Percentiles rank a stretch among this genome's conserved stretches.
Conservation (phyloP, 2,113 vertebrate species). For the Cyanistes caeruleus region DNA sequence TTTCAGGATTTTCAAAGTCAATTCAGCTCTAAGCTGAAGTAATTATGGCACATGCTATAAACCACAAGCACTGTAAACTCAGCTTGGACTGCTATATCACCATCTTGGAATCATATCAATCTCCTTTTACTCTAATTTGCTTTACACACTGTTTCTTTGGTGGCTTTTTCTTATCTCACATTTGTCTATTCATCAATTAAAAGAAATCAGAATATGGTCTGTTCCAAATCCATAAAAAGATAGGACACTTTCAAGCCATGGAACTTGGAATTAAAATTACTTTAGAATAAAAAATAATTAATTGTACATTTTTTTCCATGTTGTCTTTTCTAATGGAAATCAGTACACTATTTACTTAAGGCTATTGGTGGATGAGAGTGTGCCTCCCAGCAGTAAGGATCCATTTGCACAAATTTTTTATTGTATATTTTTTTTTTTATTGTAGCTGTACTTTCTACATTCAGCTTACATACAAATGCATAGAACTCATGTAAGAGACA, state of each 20-base stretch:
- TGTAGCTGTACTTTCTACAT: neutral
- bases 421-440: neutral
- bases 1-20: constrained; percentile 52
- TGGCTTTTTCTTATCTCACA: constrained; percentile 5
- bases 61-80: constrained; percentile 44
- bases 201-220: neutral
- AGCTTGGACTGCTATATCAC: constrained; percentile 30
- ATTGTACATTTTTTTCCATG: neutral
- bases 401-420: neutral
- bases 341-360: neutral
- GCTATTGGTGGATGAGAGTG: neutral
- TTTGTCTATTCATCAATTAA: neutral
- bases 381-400: neutral
- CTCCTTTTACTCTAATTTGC: constrained; percentile 45
- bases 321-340: constrained; percentile 9
- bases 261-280: neutral
- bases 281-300: neutral
- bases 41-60: constrained; percentile 46
- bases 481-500: neutral
- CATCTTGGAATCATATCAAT: constrained; percentile 40
- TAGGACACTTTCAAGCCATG: neutral
- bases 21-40: constrained; percentile 49
- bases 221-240: constrained; percentile 9
- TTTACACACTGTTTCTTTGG: constrained; percentile 14
- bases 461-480: neutral